Base-by-base conservation (phyloP, 1,140 invertebrate genomes). In the Tribolium castaneum region DNA sequence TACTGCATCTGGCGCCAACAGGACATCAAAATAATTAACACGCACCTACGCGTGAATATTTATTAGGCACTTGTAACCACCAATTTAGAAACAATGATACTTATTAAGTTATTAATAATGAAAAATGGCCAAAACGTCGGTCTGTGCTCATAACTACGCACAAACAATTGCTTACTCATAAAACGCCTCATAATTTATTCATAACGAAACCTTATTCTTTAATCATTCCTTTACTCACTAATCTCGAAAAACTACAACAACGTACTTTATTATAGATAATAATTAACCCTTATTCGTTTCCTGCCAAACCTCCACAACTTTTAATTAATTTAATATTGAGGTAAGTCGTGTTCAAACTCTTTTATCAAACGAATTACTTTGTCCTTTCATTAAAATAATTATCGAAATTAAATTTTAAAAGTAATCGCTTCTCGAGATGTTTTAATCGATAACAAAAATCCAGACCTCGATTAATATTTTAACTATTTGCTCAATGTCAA, bases 371-470 rank as follows among this genome's bases (percentile, higher is more conserved):
- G 54, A n/a, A 7, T 10, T 59, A 59, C 19, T 6, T n/a, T 19
- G 54, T 59, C 54, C 22, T 59, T 59, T 59, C 14, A 59, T 59
- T 59, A 59, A 59, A 59, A 9, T 59, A 59, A 59, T 59, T 59
- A 59, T 59, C 14, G 10, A 59, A 59, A 59, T 59, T 19, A 59
- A 59, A 59, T 9, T 22, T 59, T 59, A 25, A 59, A 59, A 59
- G 7, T 22, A 25, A n/a, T n/a, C 14, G 14, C 2, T 25, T 22
- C 14, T 59, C 7, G 5, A 59, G 19, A 25, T 59, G 54, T 2
- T 0, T 59, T 59, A 59, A 59, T 59, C 54, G n/a, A 59, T 59
- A 59, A 22, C 39, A 45, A 6, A 45, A 45, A 45, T 45, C 39
- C 7, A 45, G 39, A 3, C 39, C 39, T 19, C 16, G 16, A 19